phyloP scores from a whole-genome alignment of 2,888 invertebrate species.

The Eupithecia inturbata region DNA sequence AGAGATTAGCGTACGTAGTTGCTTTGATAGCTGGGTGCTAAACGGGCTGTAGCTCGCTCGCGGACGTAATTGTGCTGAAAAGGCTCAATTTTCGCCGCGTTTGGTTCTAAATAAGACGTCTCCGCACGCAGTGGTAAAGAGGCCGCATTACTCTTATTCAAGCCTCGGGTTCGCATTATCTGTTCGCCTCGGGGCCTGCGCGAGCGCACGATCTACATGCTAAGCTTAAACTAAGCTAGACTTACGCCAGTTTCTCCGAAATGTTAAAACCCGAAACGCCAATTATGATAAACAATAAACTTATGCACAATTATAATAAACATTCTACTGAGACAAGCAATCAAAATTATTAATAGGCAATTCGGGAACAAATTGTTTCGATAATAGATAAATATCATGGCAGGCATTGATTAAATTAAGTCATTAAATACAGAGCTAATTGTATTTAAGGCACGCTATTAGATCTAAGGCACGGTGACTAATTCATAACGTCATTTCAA shows the following conservation, averaged over 20 bases:
- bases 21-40: constrained; percentile 73
- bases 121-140: constrained; percentile 75
- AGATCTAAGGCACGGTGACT: constrained; percentile 46
- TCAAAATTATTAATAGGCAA: constrained; percentile 32
- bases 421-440: constrained; percentile 42
- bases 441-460: constrained; percentile 41
- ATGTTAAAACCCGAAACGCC: constrained; percentile 14
- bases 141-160: constrained; percentile 77
- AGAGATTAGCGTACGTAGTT: constrained; percentile 55
- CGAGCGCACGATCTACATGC: constrained; percentile 52
- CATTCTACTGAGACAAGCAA: constrained; percentile 29
- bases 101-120: constrained; percentile 82
- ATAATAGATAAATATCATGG: constrained; percentile 33
- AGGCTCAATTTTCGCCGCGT: constrained; percentile 78
- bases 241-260: constrained; percentile 16
- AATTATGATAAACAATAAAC: constrained; percentile 18
- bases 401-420: constrained; percentile 45
- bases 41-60: constrained; percentile 66
- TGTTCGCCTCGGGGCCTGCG: constrained; percentile 66
- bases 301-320: constrained; percentile 25
- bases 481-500: constrained; percentile 69
- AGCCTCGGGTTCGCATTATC: constrained; percentile 75
- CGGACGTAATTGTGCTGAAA: constrained; percentile 78
- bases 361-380: constrained; percentile 33
- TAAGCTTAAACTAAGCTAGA: constrained; percentile 20